Evolutionary conservation across 2,797 vertebrate genomes (phyloP).

Genomic region (Enteromius fasciolatus): DNA sequence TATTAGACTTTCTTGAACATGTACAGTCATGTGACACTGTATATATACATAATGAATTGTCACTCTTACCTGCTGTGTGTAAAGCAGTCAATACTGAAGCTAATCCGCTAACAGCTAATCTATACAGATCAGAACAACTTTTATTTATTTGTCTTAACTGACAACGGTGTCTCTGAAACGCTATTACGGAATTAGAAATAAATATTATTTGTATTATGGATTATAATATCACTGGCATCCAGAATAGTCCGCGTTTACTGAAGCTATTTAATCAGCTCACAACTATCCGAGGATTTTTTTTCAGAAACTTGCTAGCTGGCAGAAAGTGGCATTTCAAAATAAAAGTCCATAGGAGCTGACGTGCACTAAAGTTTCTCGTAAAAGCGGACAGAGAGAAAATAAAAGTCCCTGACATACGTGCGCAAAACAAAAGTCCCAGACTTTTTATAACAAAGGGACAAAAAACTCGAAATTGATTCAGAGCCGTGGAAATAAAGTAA

Average conservation of each 20-base stretch:
- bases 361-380: neutral
- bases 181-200: neutral
- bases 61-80: conserved; percentile 37
- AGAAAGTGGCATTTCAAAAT: conserved; percentile 46
- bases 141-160: conserved; percentile 2
- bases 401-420: neutral
- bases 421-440: neutral
- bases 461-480: neutral
- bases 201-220: conserved; percentile 1
- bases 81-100: conserved; percentile 23
- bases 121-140: conserved; percentile 23
- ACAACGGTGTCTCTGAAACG: neutral
- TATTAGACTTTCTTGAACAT: neutral
- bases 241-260: neutral
- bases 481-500: neutral
- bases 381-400: neutral
- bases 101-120: conserved; percentile 42
- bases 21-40: neutral
- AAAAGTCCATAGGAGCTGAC: conserved; percentile 38
- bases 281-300: neutral
- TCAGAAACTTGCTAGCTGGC: conserved; percentile 47
- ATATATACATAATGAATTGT: neutral
- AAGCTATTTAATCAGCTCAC: conserved; percentile 15
- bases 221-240: neutral
- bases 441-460: neutral